Percentiles rank a stretch among this genome's conserved stretches.
Conservation (phyloP, 35 echinoderm and acorn worm species). For the Heliocidaris erythrogramma region DNA sequence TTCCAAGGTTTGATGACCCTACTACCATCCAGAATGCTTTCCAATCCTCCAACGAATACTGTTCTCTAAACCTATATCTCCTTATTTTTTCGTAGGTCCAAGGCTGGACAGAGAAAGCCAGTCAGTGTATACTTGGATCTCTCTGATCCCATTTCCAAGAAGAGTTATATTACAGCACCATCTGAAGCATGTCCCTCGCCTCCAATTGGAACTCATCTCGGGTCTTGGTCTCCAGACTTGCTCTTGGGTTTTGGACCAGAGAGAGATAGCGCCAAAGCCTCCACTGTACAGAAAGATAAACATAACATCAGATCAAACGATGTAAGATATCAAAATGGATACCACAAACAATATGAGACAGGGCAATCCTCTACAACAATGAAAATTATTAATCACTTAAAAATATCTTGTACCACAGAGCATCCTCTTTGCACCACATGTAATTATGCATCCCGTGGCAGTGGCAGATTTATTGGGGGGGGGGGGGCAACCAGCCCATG, state of each 20-base stretch:
- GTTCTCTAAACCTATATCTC: not conserved
- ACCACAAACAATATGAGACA: too few relatives aligned
- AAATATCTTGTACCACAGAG: too few relatives aligned
- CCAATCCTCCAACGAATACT: not conserved
- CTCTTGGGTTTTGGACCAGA: not conserved
- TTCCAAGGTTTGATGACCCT: not conserved
- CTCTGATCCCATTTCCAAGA: not conserved
- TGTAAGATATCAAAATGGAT: too few relatives aligned
- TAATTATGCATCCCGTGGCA: too few relatives aligned
- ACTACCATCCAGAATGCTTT: too few relatives aligned
- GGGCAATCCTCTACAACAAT: too few relatives aligned
- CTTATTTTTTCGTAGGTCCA: not conserved
- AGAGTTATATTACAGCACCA: not conserved
- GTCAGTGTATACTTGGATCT: not conserved
- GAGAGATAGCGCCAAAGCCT: not conserved
- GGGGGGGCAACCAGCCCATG: too few relatives aligned
- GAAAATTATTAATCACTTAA: too few relatives aligned
- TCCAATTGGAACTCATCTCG: not conserved
- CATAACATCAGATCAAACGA: not conserved
- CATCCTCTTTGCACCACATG: too few relatives aligned
- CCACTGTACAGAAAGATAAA: not conserved
- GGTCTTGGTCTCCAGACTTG: not conserved
- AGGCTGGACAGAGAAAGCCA: too few relatives aligned
- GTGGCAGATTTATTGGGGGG: too few relatives aligned
- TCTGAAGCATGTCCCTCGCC: not conserved